Percentiles rank a stretch among this genome's conserved stretches.
phyloP scores from a whole-genome alignment of 2,113 vertebrate species.

The Callionymus lyra region DNA sequence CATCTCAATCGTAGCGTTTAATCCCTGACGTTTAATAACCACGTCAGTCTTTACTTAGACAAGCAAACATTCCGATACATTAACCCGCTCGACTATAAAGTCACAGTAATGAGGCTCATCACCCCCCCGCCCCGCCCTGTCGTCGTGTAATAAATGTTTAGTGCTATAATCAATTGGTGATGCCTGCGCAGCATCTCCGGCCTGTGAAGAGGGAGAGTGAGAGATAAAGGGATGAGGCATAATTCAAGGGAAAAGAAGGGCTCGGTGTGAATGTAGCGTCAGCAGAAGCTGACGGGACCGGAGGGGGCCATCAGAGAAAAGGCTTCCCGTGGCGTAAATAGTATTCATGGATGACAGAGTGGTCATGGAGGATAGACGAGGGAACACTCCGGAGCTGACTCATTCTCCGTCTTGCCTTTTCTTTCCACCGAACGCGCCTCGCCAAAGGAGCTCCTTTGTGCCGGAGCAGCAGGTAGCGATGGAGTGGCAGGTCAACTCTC shows the following conservation, averaged over 20 bases:
- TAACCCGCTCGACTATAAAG: no score
- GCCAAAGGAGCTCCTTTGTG: slow-evolving; percentile 57
- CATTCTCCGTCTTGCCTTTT: slow-evolving; percentile 66
- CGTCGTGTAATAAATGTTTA: slow-evolving; percentile 71
- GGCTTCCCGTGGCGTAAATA: slow-evolving; percentile 61
- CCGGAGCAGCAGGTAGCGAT: slow-evolving; percentile 64
- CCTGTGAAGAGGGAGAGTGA: slow-evolving; percentile 40
- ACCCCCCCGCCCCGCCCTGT: slow-evolving; percentile 44
- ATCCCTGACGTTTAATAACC: no score
- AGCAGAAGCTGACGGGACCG: slow-evolving; percentile 22
- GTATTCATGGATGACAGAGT: slow-evolving; percentile 70
- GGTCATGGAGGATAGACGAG: slow-evolving; percentile 58
- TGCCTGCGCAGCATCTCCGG: slow-evolving; percentile 65
- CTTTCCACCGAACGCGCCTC: slow-evolving; percentile 45
- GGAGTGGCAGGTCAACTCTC: slow-evolving; percentile 70
- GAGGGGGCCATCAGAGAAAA: slow-evolving; percentile 59
- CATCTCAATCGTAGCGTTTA: no score
- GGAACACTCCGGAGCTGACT: slow-evolving; percentile 57
- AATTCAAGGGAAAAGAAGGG: slow-evolving; percentile 41
- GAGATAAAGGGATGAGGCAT: slow-evolving; percentile 47
- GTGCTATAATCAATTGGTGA: slow-evolving; percentile 72
- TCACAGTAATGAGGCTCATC: slow-evolving; percentile 44
- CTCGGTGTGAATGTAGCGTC: slow-evolving; percentile 39
- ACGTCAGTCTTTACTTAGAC: no score
- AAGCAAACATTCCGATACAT: no score